Conservation (phyloP, 2,797 vertebrate species). For the Alfaro cultratus region DNA sequence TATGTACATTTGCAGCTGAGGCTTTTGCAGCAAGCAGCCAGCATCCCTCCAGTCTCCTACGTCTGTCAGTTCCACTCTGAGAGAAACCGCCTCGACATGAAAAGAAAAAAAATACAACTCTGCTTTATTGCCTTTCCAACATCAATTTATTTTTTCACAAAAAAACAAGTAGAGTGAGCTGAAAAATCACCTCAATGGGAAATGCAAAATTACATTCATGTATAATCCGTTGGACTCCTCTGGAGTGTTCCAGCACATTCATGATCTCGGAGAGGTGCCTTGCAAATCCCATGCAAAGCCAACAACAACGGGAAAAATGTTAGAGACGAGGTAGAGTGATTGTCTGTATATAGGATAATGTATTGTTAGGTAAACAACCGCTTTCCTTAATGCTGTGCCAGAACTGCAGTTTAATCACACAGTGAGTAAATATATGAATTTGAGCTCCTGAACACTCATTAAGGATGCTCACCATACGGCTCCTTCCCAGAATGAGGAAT, state of each 20-base stretch:
- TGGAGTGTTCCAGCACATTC: not conserved
- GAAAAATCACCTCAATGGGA: not conserved
- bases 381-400: slow-evolving; percentile 42
- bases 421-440: slow-evolving; percentile 67
- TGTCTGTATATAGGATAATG: slow-evolving; percentile 35
- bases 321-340: slow-evolving; percentile 9
- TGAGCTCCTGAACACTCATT: slow-evolving; percentile 61
- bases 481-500: slow-evolving; percentile 65
- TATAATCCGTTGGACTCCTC: not conserved
- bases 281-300: not conserved
- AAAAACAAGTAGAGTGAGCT: not conserved
- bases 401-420: slow-evolving; percentile 62
- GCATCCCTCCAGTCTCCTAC: not conserved
- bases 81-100: not conserved
- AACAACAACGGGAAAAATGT: not conserved
- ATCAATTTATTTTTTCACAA: not conserved
- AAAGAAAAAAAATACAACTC: not conserved
- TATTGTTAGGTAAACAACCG: slow-evolving; percentile 61
- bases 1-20: not conserved
- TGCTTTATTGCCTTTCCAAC: not conserved
- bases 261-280: slow-evolving; percentile 34
- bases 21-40: not conserved
- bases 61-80: not conserved
- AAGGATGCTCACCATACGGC: slow-evolving; percentile 62
- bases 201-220: not conserved